A percentile compares a stretch with the other conserved stretches of the same genome.
phyloP scores from a whole-genome alignment of 2,113 vertebrate genomes.

The Neolamprologus variostigma region DNA sequence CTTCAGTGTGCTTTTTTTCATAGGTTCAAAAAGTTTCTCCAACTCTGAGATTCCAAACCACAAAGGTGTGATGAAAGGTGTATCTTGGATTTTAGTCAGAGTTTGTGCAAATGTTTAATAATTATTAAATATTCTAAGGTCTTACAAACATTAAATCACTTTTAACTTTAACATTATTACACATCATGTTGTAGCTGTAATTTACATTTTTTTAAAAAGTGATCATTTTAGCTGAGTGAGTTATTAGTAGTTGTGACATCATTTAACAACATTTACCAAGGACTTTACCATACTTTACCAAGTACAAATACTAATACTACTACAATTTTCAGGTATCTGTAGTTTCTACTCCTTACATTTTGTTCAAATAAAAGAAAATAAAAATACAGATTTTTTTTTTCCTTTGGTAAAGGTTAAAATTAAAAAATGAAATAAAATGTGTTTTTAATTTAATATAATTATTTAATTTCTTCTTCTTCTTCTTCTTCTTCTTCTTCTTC shows the following conservation, averaged over 20 bases:
- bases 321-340: background rate
- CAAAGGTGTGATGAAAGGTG: background rate
- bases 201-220: background rate
- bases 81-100: background rate
- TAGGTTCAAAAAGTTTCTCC: background rate
- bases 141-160: background rate
- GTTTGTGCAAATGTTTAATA: background rate
- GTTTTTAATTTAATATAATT: background rate
- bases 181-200: background rate
- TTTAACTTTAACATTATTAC: background rate
- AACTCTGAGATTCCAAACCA: background rate
- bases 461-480: background rate
- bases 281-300: background rate
- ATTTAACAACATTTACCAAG: background rate
- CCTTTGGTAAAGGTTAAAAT: background rate
- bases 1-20: background rate
- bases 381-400: background rate
- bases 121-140: background rate
- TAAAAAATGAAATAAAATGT: background rate
- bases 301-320: background rate
- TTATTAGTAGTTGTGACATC: background rate
- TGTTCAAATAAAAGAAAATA: background rate
- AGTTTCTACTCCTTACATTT: background rate
- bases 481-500: rapidly evolving
- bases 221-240: background rate